Evolutionary conservation across 2,797 vertebrate genomes (phyloP), one percentile per base, ranked within the genome.

Genomic region (Mastacembelus armatus): DNA sequence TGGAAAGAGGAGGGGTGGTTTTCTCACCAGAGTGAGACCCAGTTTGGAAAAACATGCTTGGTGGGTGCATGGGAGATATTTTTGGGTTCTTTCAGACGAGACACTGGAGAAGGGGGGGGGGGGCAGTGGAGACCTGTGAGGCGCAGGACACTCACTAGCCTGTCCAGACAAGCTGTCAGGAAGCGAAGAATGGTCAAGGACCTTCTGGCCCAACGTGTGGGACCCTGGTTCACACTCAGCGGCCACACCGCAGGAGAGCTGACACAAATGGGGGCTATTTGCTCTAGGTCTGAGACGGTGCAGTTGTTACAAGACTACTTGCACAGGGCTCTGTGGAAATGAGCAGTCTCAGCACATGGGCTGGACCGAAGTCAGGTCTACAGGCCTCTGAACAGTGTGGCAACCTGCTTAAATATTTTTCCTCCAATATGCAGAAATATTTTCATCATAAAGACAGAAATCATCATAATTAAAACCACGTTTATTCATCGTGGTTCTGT

Each of bases 201-300:
- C 69, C 76, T 63, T 45, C 87, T 92, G 90, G 92, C 89, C 80
- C 86, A 84, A 55, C 81, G 88, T 82, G 91, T 92, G 91, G 90
- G 92, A 91, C 90, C 84, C 87, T 75, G 88, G 73, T 91, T 91
- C 89, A 87, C 92, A 92, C 89, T 85, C 70, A 32, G 52, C 38
- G 67, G 75, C 72, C 81, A 89, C 90, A 92, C 88, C 83, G 33
- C 90, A 91, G 74, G 76, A 82, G 80, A 89, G 83, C 86, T 81
- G 86, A 87, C 88, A 83, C 90, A 92, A 93, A 94, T 89, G 80
- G 76, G 69, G 66, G 74, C 66, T 93, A 91, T 93, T 92, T 94
- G 91, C 89, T 92, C 81, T 88, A 0, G 66, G 91, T 91, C 92
- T 88, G 90, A 87, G 83, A 87, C 54, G 67, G 76, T 66, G 80